Evolutionary conservation across 2,888 invertebrate species (phyloP), one percentile per base, ranked within the genome.

Genomic region (Rhagophthalmus giganteus): DNA sequence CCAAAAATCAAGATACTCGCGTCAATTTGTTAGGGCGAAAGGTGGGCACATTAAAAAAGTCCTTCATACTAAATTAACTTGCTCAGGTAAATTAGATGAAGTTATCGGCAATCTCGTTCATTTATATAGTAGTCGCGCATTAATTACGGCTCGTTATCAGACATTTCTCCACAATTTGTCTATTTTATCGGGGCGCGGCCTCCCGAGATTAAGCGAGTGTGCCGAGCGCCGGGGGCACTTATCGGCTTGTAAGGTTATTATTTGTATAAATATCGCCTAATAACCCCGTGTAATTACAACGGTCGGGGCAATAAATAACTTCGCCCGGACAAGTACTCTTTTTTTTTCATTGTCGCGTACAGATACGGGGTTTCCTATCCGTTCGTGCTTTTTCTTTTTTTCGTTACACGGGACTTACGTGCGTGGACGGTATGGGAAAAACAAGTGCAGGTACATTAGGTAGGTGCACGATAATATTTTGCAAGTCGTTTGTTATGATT

Each of bases 121-220:
- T 41, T 53, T 42, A 49, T 47, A 47, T 42, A 37, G 33, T 31
- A 11, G 35, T 28, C 11, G 34, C 25, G 20, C 53, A 47, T 53
- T 53, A 53, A 53, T 53, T 47, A 47, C 25, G 14, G 42, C 26
- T 37, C 33, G 53, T 42, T 53, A 53, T 53, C 53, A 33, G 47
- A 47, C 53, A 42, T 47, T 53, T 47, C 46, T 35, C 41, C 27
- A 47, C 37, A 47, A 53, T 53, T 53, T 53, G 47, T 53, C 47
- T 41, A 33, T 41, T 53, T 53, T 52, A 52, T 52, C 52, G 32
- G 38, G 32, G 28, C 20, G 15, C 30, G 38, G 30, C 32, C 44
- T 9, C 37, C 35, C 14, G 51, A 45, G 51, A 44, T 38, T 44
- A 40, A 26, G 30, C 14, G 33, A 14, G 28, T 24, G 35, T 27